A percentile compares a stretch with the other conserved stretches of the same genome.
Conservation (phyloP, 1,140 invertebrate species). For the Sycobia sp. region DNA sequence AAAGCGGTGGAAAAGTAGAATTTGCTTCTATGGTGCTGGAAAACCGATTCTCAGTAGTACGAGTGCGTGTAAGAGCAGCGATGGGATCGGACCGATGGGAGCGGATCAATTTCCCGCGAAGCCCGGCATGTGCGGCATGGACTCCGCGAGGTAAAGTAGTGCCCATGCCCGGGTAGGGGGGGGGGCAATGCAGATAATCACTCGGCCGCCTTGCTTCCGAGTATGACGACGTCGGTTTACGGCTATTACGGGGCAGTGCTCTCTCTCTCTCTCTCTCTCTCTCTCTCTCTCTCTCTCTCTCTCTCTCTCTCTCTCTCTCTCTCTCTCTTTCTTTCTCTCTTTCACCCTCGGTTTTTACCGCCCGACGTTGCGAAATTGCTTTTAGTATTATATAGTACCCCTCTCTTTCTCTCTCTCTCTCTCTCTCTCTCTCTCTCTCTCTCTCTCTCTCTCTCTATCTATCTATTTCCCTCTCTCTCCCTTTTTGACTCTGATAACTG, state of each 20-base stretch:
- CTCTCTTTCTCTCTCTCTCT: no score
- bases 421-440: no score
- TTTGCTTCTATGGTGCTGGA: background rate
- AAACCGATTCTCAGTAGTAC: slow-evolving; percentile 21
- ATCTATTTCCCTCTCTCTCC: no score
- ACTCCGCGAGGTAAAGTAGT: no score
- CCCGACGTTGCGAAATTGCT: slow-evolving; percentile 9
- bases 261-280: background rate
- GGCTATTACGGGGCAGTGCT: slow-evolving; percentile 5
- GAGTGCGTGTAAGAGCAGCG: slow-evolving; percentile 30
- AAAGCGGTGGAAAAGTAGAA: no score
- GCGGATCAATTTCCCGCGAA: background rate
- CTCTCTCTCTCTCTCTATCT: no score
- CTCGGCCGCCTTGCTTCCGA: slow-evolving; percentile 9
- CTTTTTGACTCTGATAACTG: no score
- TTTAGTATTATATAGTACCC: slow-evolving; percentile 15
- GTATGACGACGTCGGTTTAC: slow-evolving; percentile 9
- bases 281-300: background rate
- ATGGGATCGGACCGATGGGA: background rate
- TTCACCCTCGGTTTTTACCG: background rate
- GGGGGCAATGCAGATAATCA: slow-evolving; percentile 21
- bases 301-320: background rate
- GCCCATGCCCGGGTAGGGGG: background rate
- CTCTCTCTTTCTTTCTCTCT: background rate
- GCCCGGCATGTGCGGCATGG: no score